Evolutionary conservation across 2,797 vertebrate species (phyloP), one percentile per base, ranked within the genome.

Genomic region (Oophaga sylvatica): DNA sequence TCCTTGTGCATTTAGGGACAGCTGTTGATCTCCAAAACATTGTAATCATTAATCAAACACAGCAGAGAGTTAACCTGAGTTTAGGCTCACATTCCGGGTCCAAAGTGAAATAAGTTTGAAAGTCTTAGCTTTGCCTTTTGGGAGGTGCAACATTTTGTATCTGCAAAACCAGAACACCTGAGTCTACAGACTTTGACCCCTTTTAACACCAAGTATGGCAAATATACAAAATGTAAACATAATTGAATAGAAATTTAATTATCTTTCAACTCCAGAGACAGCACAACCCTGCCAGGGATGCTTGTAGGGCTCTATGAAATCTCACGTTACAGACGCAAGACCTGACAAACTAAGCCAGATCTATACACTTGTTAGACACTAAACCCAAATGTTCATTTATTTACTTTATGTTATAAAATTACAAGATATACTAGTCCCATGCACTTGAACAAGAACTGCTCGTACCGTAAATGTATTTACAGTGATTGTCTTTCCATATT

Each of bases 231-330:
- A 91, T 83, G 84, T 91, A 92, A 86, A 89, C 57, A 89, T 86
- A 93, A 91, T 91, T 91, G 90, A 89, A 92, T 93, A 93, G 93
- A 94, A 95, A 94, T 94, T 90, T 93, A 92, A 94, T 94, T 92
- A 94, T 90, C 90, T 93, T 45, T 82, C 63, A 88, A 85, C 91
- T 88, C 89, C 3, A 91, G 92, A 90, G 92, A 88, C 15, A 41
- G 20, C 89, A 89, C 89, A 90, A 92, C 90, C 91, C 94, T 90
- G 91, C 92, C 90, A 93, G 91, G 90, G 89, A 90, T 86, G 92
- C 31, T 73, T 84, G 88, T 91, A 91, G 89, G 83, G 88, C 90
- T 92, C 91, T 90, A 10, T 45, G 87, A 81, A 89, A 86, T 92
- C 84, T 94, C 91, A 89, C 56, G 85, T 93, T 94, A 92, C 92